A percentile compares a stretch with the other conserved stretches of the same genome.
phyloP scores from a whole-genome alignment of 2,113 vertebrate species.

The Erpornis zantholeuca region DNA sequence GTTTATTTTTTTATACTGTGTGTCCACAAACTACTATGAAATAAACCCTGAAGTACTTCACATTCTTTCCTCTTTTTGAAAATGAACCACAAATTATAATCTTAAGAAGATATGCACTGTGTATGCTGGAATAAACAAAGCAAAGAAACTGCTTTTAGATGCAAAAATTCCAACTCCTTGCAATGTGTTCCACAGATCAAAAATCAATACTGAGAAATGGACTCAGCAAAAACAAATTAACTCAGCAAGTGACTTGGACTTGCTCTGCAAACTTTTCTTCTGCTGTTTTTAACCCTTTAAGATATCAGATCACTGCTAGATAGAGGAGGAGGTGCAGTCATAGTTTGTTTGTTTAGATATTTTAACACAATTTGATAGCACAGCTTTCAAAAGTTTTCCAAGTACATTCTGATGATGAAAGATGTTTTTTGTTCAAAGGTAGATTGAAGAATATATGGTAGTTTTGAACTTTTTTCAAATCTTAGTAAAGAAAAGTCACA shows the following conservation, averaged over 20 bases:
- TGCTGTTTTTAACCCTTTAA: slow-evolving; percentile 30
- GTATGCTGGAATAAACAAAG: slow-evolving; percentile 52
- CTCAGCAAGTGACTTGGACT: slow-evolving; percentile 49
- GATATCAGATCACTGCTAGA: not conserved
- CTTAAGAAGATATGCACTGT: not conserved
- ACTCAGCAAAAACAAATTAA: slow-evolving; percentile 78
- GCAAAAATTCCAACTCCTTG: slow-evolving; percentile 59
- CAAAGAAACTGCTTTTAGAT: slow-evolving; percentile 65
- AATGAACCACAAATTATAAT: not conserved
- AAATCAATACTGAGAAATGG: slow-evolving; percentile 81
- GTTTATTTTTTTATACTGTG: not conserved
- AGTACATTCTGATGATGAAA: not conserved
- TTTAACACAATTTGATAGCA: not conserved
- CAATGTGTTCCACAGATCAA: slow-evolving; percentile 68
- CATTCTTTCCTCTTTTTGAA: not conserved
- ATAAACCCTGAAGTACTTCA: not conserved
- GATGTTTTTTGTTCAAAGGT: not conserved
- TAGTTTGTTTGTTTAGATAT: not conserved
- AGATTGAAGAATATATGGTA: not conserved
- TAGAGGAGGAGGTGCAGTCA: not conserved
- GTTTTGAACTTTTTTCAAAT: not conserved
- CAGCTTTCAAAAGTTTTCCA: not conserved
- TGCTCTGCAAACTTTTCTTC: slow-evolving; percentile 53
- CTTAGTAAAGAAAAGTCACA: not conserved
- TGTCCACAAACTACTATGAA: not conserved